Evolutionary conservation across 2,113 vertebrate genomes (phyloP), one percentile per base, ranked within the genome.

Genomic region (Sigmodon hispidus): DNA sequence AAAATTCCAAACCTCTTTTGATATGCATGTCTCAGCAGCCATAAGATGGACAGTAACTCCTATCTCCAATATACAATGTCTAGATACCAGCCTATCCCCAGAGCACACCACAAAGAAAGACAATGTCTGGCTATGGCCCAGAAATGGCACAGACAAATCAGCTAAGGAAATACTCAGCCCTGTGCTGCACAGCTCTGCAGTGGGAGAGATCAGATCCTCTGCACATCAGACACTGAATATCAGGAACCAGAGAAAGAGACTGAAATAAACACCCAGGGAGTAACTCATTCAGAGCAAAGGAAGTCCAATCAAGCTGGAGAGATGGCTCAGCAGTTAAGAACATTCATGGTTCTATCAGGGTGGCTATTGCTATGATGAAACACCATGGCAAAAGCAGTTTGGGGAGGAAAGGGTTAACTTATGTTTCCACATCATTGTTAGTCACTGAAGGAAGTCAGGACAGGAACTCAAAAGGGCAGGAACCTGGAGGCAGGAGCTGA

Each of bases 161-260:
- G 16, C 43, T 3, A 5, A 40, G 34, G 55, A 43, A 34, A 22
- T 9, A 15, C 2, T 0, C 0, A 1, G 22, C 43, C 3, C 1
- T 0, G 31, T 3, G 50, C 0, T 31, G 1, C 26, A 8, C 31
- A 24, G 77, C 83, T 19, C 52, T 22, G 34, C 22, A 19, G 65
- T 9, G 13, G 43, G 12, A 21, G 63, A 52, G n/a, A 24, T 50
- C 61, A 7, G 9, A 29, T 3, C 22, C 12, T 55, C 29, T 31
- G 57, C 9, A 0, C 7, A 36, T 13, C 22, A 59, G 73, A 55
- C n/a, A 11, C 4, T 7, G 36, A 79, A 36, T 70, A 7, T 21
- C 55, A 31, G 31, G 7, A 8, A 26, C 0, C 5, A 31, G 13
- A n/a, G 16, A 48, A 21, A 29, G 65, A 87, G 19, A 12, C 21